Evolutionary conservation across 2,113 vertebrate genomes (phyloP).

Genomic region (Herpetotheres cachinnans): DNA sequence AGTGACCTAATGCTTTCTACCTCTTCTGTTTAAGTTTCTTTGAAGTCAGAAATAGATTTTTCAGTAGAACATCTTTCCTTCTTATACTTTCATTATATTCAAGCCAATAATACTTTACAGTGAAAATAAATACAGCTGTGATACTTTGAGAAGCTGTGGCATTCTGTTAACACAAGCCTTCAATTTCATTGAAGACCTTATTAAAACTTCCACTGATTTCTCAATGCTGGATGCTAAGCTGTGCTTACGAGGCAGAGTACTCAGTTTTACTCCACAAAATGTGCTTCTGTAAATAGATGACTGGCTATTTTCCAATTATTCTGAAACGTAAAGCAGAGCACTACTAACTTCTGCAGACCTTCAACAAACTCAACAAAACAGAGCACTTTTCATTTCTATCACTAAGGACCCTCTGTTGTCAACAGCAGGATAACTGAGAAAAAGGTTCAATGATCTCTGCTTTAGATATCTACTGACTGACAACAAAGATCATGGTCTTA

Average conservation of each 20-base stretch:
- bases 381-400: neutral
- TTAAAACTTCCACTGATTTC: neutral
- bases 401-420: neutral
- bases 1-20: neutral
- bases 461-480: neutral
- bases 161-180: neutral
- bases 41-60: neutral
- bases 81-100: neutral
- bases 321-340: neutral
- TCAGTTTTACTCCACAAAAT: neutral
- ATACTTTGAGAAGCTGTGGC: neutral
- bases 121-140: neutral
- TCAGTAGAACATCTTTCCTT: neutral
- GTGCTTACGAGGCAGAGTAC: neutral
- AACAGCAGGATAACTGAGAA: neutral
- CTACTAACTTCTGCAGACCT: neutral
- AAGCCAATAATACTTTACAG: neutral
- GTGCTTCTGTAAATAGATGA: neutral
- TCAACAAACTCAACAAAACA: neutral
- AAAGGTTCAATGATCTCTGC: neutral
- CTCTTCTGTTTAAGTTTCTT: neutral
- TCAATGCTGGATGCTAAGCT: neutral
- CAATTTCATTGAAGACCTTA: neutral
- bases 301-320: neutral
- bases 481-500: conserved; percentile 45